These are phyloP conservation scores for Ochropleura plecta DNA, from an alignment of 2,888 invertebrate genomes.

Conservation along the genomic window DNA sequence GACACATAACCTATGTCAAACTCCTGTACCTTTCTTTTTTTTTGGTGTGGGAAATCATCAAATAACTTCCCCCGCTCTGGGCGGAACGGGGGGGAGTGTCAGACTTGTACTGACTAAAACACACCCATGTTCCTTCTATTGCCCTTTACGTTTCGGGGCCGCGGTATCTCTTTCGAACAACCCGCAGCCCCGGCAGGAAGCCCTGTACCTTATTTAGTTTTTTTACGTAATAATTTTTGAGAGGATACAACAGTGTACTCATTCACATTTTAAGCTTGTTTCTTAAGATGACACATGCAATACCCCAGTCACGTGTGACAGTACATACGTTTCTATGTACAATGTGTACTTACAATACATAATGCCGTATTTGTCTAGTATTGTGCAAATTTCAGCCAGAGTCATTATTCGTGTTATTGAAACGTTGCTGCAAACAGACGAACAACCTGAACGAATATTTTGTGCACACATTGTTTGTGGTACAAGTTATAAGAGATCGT, in stretches of 20 bases:
- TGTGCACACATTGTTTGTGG: constrained; percentile 26
- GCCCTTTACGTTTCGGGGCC: no score
- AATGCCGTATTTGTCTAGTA: constrained; percentile 23
- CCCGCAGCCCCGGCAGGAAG: no score
- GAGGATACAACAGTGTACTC: not conserved
- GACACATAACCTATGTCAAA: no score
- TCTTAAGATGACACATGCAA: not conserved
- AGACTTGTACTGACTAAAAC: no score
- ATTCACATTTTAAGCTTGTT: not conserved
- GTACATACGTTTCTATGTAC: constrained; percentile 2
- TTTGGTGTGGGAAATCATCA: no score
- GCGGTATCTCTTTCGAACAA: no score
- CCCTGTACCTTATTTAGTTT: not conserved
- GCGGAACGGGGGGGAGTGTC: no score
- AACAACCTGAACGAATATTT: constrained; percentile 46
- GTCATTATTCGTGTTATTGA: constrained; percentile 50
- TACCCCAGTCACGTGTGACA: not conserved
- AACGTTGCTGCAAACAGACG: constrained; percentile 32
- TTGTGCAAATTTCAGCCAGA: constrained; percentile 44
- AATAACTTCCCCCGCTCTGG: no score
- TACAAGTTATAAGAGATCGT: not conserved
- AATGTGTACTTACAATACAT: constrained; percentile 23
- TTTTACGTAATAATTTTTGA: not conserved
- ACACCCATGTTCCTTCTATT: no score
- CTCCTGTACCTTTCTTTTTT: no score